Evolutionary conservation across 2,797 vertebrate species (phyloP), one percentile per base, ranked within the genome.

Genomic region (Thalassophryne amazonica): DNA sequence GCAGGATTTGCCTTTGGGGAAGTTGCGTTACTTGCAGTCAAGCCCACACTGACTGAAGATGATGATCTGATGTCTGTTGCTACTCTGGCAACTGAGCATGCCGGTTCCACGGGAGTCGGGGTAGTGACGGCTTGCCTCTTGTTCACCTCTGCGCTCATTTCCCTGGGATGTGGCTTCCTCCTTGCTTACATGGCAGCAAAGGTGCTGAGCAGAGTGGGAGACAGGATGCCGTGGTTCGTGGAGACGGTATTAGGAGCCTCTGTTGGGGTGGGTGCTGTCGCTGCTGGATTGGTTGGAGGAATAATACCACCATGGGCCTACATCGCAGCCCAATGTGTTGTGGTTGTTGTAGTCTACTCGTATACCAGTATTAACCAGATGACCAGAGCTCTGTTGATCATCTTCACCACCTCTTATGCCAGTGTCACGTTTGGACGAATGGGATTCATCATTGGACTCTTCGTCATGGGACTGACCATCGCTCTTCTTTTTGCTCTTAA

Each of bases 1-100:
- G 76, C 81, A 1, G 83, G 68, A 9, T 86, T 86, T 39, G 70
- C 69, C 10, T 76, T 86, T 11, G 85, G 73, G 45, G 72, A 82
- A 41, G 53, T 70, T 13, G 68, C 54, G 0, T 40, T 52, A 12
- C 66, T 73, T 21, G 73, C 82, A 4, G 31, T 81, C 3, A 39
- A 67, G 5, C 71, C 73, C 18, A 3, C 35, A 0, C 39, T 84
- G 42, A 58, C 38, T 17, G 13, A 57, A 30, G 76, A 82, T 12
- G 65, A 9, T 6, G 7, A 19, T 9, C 55, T 85, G 32, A 41
- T 78, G 29, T 27, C 30, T 0, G 41, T 59, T 4, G 75, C 67
- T 0, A 60, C 25, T 11, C 33, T 33, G 6, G 68, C 61, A 4
- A 60, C 81, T 2, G 29, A 35, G 15, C 60, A 33, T 12, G 32